Conservation (phyloP, 2,888 invertebrate genomes). For the Drosophila neonasuta region DNA sequence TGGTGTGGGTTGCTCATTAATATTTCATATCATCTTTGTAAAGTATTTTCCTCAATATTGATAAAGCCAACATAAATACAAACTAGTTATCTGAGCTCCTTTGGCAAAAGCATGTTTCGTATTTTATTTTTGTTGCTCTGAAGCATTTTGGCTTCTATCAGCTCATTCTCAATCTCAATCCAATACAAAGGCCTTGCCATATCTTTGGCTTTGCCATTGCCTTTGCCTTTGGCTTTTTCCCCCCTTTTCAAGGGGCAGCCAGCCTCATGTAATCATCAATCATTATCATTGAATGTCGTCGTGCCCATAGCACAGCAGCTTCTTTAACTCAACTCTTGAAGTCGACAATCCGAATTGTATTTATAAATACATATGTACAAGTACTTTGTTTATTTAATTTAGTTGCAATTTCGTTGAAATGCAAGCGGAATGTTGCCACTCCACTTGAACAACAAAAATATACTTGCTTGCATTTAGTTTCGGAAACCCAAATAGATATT, state of each 20-base stretch:
- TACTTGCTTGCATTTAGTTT: conserved; percentile 1
- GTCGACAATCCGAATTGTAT: conserved; percentile 12
- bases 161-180: conserved; percentile 30
- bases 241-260: conserved; percentile 12
- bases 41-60: conserved; percentile 32
- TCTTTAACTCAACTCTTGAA: conserved; percentile 12
- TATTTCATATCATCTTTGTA: conserved; percentile 52
- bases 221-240: conserved; percentile 5
- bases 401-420: conserved; percentile 1
- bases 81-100: conserved; percentile 16
- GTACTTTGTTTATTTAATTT: conserved; percentile 31
- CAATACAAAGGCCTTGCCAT: conserved; percentile 19
- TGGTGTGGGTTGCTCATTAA: conserved; percentile 33
- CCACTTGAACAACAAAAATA: conserved; percentile 2
- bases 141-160: conserved; percentile 31
- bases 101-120: conserved; percentile 17
- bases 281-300: conserved; percentile 43
- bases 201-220: background rate
- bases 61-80: conserved; percentile 29
- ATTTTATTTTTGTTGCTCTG: conserved; percentile 6
- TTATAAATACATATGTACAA: conserved; percentile 24
- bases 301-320: background rate
- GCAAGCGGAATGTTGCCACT: background rate
- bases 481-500: background rate
- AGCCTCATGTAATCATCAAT: conserved; percentile 49